phyloP scores from a whole-genome alignment of 2,113 vertebrate genomes.

The Xiphophorus hellerii region DNA sequence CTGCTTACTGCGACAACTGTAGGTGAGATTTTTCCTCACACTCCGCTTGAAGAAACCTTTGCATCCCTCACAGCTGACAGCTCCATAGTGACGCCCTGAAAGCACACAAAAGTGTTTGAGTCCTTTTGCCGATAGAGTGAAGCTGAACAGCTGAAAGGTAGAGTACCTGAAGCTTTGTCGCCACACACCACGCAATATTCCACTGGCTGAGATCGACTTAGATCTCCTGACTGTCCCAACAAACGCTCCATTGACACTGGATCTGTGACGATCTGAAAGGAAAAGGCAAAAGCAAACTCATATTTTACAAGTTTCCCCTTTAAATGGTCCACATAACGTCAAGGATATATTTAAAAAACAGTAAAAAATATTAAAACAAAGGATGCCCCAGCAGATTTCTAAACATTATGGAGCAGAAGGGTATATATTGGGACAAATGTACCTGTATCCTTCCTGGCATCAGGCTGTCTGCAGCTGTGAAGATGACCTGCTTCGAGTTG shows the following conservation, averaged over 20 bases:
- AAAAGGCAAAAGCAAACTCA: conserved; percentile 11
- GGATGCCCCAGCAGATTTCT: background rate
- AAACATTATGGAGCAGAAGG: background rate
- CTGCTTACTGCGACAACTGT: conserved; percentile 97
- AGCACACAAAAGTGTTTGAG: conserved; percentile 16
- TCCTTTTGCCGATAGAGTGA: background rate
- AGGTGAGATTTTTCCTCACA: conserved; percentile 95
- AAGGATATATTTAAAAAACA: background rate
- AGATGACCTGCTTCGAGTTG: conserved; percentile 94
- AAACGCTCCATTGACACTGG: conserved; percentile 93
- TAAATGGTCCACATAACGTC: background rate
- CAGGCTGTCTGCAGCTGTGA: conserved; percentile 91
- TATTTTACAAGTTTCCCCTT: background rate
- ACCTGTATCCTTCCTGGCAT: conserved; percentile 97
- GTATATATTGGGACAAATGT: conserved; percentile 15
- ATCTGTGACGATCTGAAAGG: conserved; percentile 92
- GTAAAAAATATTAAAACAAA: conserved; percentile 6
- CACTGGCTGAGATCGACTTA: conserved; percentile 90
- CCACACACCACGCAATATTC: conserved; percentile 98
- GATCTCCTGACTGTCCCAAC: conserved; percentile 89
- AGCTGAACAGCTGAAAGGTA: conserved; percentile 7
- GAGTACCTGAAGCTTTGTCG: conserved; percentile 96
- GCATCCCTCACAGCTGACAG: conserved; percentile 98
- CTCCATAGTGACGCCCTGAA: conserved; percentile 96
- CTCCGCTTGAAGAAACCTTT: conserved; percentile 99